Conservation (phyloP, 2,888 invertebrate species). For the Deroplatys truncata region DNA sequence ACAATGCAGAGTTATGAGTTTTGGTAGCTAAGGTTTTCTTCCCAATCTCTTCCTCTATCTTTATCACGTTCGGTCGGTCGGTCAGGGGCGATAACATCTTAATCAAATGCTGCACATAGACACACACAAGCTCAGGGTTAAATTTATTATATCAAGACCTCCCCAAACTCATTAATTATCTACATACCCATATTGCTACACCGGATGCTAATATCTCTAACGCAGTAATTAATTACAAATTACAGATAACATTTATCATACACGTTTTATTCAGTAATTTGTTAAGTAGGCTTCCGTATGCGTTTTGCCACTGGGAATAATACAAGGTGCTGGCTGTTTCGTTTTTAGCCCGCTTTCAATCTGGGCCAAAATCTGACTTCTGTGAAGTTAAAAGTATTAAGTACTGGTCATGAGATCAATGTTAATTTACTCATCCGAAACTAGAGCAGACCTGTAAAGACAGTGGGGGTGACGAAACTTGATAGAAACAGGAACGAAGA, state of each 20-base stretch:
- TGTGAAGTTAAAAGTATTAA: too few relatives aligned
- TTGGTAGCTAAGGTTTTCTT: neutral
- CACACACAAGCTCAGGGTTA: neutral
- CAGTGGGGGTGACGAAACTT: too few relatives aligned
- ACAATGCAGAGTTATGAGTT: neutral
- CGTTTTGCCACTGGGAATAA: neutral
- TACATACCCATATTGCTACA: neutral
- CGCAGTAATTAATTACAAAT: neutral
- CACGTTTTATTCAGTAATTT: slow-evolving; percentile 4
- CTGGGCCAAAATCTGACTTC: neutral
- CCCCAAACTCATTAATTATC: neutral
- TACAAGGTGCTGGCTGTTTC: neutral
- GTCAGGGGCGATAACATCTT: neutral
- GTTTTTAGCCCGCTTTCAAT: neutral
- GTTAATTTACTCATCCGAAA: too few relatives aligned
- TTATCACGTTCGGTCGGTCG: neutral
- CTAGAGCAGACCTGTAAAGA: too few relatives aligned
- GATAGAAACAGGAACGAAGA: too few relatives aligned
- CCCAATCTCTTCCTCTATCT: neutral
- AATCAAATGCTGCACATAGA: neutral
- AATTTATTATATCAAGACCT: neutral
- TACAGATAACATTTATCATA: slow-evolving; percentile 10
- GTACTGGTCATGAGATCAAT: too few relatives aligned
- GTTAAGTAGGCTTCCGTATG: slow-evolving; percentile 12
- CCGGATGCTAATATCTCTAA: neutral